Evolutionary conservation across 2,888 invertebrate species (phyloP), one percentile per base, ranked within the genome.

Genomic region (Icerya purchasi): DNA sequence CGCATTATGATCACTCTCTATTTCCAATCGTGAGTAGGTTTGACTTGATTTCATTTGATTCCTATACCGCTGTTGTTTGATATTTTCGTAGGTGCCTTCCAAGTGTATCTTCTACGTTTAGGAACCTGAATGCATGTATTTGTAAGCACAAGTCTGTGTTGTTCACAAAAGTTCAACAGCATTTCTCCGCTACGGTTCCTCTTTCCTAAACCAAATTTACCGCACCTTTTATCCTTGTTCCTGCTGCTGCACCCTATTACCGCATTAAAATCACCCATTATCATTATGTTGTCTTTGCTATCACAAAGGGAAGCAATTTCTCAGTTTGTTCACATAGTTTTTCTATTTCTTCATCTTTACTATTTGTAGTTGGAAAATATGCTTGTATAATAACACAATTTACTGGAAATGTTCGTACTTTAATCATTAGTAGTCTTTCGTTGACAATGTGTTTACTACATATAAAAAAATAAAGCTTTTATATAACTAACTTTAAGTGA

Each of bases 81-180:
- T 36, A 36, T 36, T 14, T 36, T 5, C 36, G 36, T 36, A 36
- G 36, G 36, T 36, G 61, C 57, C 25, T 61, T 61, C 54, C 54
- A 58, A 10, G 54, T 53, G 50, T 58, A 61, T 50, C 57, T 49
- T 50, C 53, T n/a, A 53, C 60, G 22, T 53, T 52, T 56, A 1
- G 56, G 57, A 2, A 24, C n/a, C n/a, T 57, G 24, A 20, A 54
- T 56, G 5, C 53, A 22, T 18, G 54, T 61, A 24, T 61, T 61
- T 1, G 51, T 24, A 2, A 57, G 49, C 2, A 20, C 57, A 21
- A 54, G 1, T 23, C 55, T 22, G 22, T 50, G 2, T 24, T 59
- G 59, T 59, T 52, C 52, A 59, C 56, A 59, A 22, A 59, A 59
- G 1, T 59, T 2, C 22, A 59, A 2, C 2, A 60, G 52, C 52